phyloP scores from a whole-genome alignment of 2,797 vertebrate genomes.

The Oreochromis mossambicus region DNA sequence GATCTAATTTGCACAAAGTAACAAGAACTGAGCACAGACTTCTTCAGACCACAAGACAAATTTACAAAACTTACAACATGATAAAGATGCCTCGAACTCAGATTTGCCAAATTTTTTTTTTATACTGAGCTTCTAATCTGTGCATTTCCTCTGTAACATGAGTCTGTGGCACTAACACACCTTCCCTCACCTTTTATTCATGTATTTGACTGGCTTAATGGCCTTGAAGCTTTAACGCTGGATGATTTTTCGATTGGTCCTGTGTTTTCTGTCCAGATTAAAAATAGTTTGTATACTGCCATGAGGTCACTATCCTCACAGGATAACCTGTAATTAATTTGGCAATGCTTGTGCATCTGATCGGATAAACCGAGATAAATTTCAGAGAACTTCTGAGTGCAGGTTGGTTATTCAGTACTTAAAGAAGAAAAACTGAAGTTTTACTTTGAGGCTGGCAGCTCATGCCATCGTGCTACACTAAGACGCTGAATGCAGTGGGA shows the following conservation, averaged over 20 bases:
- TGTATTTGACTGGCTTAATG: background rate
- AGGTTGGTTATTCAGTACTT: background rate
- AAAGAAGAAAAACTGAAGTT: background rate
- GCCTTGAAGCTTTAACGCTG: background rate
- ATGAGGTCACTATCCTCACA: background rate
- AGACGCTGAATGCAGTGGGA: background rate
- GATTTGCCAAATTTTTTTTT: background rate
- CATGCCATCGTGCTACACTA: background rate
- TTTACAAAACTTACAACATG: background rate
- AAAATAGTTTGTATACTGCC: background rate
- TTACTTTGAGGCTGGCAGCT: background rate
- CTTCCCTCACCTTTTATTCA: background rate
- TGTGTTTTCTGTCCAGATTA: background rate
- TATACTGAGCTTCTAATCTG: background rate
- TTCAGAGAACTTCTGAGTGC: background rate
- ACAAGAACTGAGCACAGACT: background rate
- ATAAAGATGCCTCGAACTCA: background rate
- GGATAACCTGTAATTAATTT: background rate
- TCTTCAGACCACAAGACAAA: background rate
- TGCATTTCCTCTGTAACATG: background rate
- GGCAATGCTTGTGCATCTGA: background rate
- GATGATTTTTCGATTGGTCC: background rate
- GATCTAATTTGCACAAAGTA: background rate
- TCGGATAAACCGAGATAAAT: background rate
- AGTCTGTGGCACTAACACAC: background rate